Base-by-base conservation (phyloP, 2,888 invertebrate genomes). In the Acanthosepion lycidas region DNA sequence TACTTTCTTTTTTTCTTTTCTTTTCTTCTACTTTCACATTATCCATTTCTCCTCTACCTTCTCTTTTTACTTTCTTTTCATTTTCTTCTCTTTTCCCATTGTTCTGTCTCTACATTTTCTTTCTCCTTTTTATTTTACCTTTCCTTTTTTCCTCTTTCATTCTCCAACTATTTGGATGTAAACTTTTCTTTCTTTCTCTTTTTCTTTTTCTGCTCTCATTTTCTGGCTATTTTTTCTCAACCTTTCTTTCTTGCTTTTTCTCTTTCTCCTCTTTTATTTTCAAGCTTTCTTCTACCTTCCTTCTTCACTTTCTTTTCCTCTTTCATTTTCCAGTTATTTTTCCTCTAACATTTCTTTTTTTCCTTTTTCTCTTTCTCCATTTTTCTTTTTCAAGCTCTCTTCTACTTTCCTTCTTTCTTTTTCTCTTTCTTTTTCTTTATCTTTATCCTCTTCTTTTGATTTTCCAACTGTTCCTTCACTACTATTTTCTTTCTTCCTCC, bases 211-310 rank as follows among this genome's bases (percentile, higher is more conserved):
- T 92, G 3, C 59, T 6, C 12, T 91, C 6, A 48, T 48, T 51
- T 94, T 91, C 28, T 3, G 91, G 49, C 91, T n/a, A 78, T 48
- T 94, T 33, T 91, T 91, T 49, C 53, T 94, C 78, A 42, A 28
- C n/a, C 51, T 91, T 78, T 53, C 91, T 94, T 91, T 94, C 91
- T 93, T 91, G 23, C 53, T 94, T 49, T 91, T 48, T 94, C 33
- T 78, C n/a, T 33, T 49, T 91, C 51, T 94, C n/a, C 26, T 94
- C 49, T 51, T 51, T 91, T 23, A 6, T 91, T 91, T 94, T 94
- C n/a, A 49, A 23, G 51, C 64, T 94, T 91, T 51, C 91, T 91
- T 49, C 33, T 48, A 78, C 49, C 2, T 93, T 78, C 51, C 18
- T 64, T 49, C 51, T 93, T 23, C 42, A 42, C 42, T 42, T 42